These are phyloP conservation scores for Bambusicola thoracicus DNA, from an alignment of 2,113 vertebrate genomes.

Conservation along the genomic window DNA sequence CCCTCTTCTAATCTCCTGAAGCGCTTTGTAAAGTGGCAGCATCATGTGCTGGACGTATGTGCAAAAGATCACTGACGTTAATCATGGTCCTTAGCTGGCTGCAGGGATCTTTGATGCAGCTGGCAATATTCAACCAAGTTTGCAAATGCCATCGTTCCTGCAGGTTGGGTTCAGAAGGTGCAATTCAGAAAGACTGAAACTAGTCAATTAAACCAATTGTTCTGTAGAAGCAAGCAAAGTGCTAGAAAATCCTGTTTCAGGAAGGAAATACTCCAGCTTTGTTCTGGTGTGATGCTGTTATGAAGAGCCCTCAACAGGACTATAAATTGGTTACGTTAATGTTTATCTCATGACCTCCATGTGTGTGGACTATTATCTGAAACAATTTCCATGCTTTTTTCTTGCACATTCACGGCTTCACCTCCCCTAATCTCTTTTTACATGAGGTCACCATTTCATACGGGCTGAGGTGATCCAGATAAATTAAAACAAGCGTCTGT, in stretches of 20 bases:
- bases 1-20: not conserved
- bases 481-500: conserved; percentile 18
- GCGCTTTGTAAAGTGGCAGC: not conserved
- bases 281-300: not conserved
- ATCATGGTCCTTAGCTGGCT: not conserved
- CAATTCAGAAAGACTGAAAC: not conserved
- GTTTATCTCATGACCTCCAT: not conserved
- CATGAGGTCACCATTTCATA: not conserved
- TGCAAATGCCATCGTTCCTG: not conserved
- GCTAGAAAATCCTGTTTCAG: conserved; percentile 29
- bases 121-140: conserved; percentile 3
- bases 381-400: not conserved
- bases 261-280: conserved; percentile 38
- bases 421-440: not conserved
- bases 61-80: not conserved
- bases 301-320: not conserved
- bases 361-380: not conserved
- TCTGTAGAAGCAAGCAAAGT: conserved; percentile 6
- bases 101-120: not conserved
- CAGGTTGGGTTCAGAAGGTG: not conserved
- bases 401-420: not conserved
- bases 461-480: conserved; percentile 1
- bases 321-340: not conserved
- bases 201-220: not conserved
- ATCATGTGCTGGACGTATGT: not conserved